Percentiles rank a stretch among this genome's conserved stretches.
These are phyloP conservation scores for Pseudobourletiella spinata DNA, from an alignment of 1,140 invertebrate species.

Conservation along the genomic window DNA sequence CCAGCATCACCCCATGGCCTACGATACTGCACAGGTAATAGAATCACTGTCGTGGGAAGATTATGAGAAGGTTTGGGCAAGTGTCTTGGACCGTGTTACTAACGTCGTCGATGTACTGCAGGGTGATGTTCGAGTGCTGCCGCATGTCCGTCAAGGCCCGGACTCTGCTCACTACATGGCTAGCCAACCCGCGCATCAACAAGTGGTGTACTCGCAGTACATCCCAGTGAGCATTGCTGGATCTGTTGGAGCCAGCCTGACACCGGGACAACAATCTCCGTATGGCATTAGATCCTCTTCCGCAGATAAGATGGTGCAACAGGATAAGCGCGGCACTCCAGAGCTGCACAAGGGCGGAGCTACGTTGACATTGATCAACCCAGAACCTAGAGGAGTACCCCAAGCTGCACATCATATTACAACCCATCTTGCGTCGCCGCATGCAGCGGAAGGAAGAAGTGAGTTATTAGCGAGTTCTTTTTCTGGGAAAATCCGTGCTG, in stretches of 20 bases:
- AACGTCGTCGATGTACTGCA: too few relatives aligned
- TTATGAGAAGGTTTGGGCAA: not conserved
- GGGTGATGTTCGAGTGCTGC: slow-evolving; percentile 20
- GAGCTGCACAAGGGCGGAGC: slow-evolving; percentile 8
- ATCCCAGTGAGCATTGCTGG: slow-evolving; percentile 11
- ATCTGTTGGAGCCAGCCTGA: slow-evolving; percentile 7
- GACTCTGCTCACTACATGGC: slow-evolving; percentile 38
- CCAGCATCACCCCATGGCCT: slow-evolving; percentile 20
- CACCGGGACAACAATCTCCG: slow-evolving; percentile 8
- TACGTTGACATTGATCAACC: not conserved
- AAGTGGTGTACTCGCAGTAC: slow-evolving; percentile 37
- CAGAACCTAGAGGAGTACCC: slow-evolving; percentile 4
- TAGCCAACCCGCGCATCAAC: slow-evolving; percentile 53
- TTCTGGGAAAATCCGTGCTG: too few relatives aligned
- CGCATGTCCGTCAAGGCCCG: slow-evolving; percentile 3
- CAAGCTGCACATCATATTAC: slow-evolving; percentile 36
- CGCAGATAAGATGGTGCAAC: not conserved
- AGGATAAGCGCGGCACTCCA: slow-evolving; percentile 5
- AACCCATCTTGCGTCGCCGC: slow-evolving; percentile 48
- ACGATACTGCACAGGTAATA: slow-evolving; percentile 31
- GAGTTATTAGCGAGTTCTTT: too few relatives aligned
- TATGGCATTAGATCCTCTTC: slow-evolving; percentile 4
- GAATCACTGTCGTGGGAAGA: too few relatives aligned
- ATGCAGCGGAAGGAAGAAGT: slow-evolving; percentile 44
- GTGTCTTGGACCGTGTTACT: too few relatives aligned